Base-by-base conservation (phyloP, 2,797 vertebrate genomes). In the Caiman crocodilus region DNA sequence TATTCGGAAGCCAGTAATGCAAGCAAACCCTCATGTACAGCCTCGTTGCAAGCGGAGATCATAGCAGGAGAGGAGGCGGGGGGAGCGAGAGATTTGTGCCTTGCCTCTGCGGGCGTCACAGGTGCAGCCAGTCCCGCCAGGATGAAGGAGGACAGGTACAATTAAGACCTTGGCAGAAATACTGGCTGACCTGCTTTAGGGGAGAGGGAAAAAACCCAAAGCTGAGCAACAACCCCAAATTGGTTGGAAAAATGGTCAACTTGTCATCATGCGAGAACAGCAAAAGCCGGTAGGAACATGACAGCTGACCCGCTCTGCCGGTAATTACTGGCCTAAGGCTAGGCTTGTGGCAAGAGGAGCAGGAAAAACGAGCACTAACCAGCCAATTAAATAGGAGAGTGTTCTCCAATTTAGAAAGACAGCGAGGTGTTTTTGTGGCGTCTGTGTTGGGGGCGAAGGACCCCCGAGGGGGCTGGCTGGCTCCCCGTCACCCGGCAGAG, bases 291-390 rank as follows among this genome's bases (percentile, higher is more conserved):
- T 95, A 83, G 82, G 78, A 60, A 79, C 0, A 1, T 42, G 86
- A 87, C 93, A 96, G 93, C 90, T 97, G 97, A 94, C 95, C 94
- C 71, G 90, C 86, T 92, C 95, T 87, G 90, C 95, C 94, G 88
- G 88, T 97, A 97, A 97, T 96, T 95, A 88, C 94, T 96, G 88
- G 94, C 95, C 96, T 28, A 65, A 79, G 95, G 97, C 96, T 94
- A 88, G 93, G 91, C 95, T 93, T 79, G 84, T 93, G 95, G 94
- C 86, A 90, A 94, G 77, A 88, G 60, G 81, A 89, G 90, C 60
- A 18, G 9, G 58, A 65, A 92, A 74, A 94, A 6, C 21, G 82
- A 85, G 75, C 18, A 80, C 71, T 82, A 89, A 85, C 90, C 94
- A 88, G 50, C 88, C 93, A 97, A 94, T 94, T 96, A 97, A 95